Conservation (phyloP, 2,113 vertebrate species). For the Falcunculus frontatus region DNA sequence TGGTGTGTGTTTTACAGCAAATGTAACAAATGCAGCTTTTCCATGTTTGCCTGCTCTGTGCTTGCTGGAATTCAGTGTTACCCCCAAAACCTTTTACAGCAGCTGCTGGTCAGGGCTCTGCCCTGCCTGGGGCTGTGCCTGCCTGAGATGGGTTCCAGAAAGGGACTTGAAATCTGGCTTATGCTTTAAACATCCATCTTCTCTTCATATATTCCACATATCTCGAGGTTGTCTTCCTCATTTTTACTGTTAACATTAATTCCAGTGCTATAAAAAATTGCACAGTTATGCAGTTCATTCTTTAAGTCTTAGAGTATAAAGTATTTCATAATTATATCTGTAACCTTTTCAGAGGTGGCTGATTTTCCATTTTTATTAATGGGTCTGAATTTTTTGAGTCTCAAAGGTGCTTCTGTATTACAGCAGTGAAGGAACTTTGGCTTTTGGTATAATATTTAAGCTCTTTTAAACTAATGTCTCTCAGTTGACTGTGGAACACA, state of each 20-base stretch:
- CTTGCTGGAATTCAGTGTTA: neutral
- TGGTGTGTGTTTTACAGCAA: neutral
- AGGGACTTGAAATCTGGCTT: neutral
- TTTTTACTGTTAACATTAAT: neutral
- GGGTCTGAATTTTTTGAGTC: neutral
- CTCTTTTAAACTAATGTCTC: neutral
- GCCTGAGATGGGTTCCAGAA: neutral
- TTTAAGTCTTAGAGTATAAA: neutral
- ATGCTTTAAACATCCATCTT: neutral
- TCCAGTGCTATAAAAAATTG: neutral
- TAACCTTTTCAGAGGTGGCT: neutral
- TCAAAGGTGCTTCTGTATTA: neutral
- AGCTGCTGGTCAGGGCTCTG: neutral
- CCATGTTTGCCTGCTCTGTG: neutral
- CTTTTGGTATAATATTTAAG: neutral
- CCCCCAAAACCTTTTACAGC: neutral
- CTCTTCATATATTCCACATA: neutral
- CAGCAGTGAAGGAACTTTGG: neutral
- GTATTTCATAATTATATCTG: neutral
- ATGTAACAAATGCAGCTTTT: neutral
- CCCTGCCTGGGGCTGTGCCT: neutral
- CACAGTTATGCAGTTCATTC: neutral
- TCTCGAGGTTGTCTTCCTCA: neutral
- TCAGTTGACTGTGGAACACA: neutral
- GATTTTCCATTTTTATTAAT: neutral